Evolutionary conservation across 2,888 invertebrate genomes (phyloP).

Genomic region (Phania funesta): DNA sequence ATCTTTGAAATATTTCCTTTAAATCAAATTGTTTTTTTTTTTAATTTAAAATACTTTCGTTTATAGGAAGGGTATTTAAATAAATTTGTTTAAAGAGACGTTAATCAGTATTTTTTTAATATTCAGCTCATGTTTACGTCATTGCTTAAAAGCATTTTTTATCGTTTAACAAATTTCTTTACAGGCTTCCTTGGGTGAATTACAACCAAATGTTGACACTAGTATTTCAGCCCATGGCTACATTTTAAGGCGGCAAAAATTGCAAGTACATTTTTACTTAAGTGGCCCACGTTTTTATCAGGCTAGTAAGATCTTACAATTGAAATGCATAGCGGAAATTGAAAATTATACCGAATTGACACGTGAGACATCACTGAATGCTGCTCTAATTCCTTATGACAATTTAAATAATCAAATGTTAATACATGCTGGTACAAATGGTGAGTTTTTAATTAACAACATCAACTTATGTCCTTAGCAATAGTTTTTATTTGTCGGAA

Average conservation of each 20-base stretch:
- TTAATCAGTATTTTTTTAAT: too few species aligned
- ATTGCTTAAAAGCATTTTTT: not conserved
- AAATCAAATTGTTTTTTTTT: too few species aligned
- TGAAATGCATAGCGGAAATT: slow-evolving; percentile 80
- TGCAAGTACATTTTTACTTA: slow-evolving; percentile 79
- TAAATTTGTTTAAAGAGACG: too few species aligned
- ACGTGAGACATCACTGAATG: slow-evolving; percentile 77
- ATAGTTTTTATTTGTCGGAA: too few species aligned
- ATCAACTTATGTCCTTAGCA: not conserved
- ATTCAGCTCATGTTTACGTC: too few species aligned
- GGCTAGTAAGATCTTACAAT: slow-evolving; percentile 75
- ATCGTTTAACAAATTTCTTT: not conserved
- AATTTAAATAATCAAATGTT: slow-evolving; percentile 80
- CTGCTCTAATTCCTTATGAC: slow-evolving; percentile 76
- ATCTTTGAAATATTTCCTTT: not conserved
- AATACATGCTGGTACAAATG: slow-evolving; percentile 73
- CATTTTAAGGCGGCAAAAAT: slow-evolving; percentile 76
- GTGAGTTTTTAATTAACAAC: slow-evolving; percentile 67
- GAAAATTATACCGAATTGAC: slow-evolving; percentile 78
- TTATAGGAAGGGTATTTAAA: too few species aligned
- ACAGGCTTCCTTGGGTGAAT: slow-evolving; percentile 77
- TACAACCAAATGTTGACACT: slow-evolving; percentile 78
- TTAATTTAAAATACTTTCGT: too few species aligned
- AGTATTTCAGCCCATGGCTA: slow-evolving; percentile 79
- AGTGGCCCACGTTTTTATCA: slow-evolving; percentile 79